Conservation (phyloP, 2,888 invertebrate species). For the Steromphala cineraria region DNA sequence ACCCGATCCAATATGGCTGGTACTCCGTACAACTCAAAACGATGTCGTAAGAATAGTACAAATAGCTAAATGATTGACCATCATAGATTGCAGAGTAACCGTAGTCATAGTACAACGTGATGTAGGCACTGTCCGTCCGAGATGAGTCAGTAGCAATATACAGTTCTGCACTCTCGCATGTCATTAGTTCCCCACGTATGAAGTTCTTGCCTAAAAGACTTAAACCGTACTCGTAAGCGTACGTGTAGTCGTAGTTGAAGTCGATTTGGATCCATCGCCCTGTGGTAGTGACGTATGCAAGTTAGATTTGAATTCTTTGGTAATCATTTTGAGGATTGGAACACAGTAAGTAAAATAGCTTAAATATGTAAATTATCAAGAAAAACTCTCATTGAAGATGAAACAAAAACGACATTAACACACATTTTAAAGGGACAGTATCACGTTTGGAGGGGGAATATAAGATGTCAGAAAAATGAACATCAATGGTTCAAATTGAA, state of each 20-base stretch:
- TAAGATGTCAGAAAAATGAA: too few relatives aligned
- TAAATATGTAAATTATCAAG: too few relatives aligned
- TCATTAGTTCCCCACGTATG: neutral
- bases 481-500: too few relatives aligned
- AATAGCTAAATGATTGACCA: neutral
- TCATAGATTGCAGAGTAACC: neutral
- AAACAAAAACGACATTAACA: too few relatives aligned
- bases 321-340: too few relatives aligned
- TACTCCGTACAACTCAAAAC: neutral
- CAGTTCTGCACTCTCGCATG: neutral
- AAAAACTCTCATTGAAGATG: too few relatives aligned
- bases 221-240: neutral
- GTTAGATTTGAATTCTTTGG: too few relatives aligned
- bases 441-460: too few relatives aligned
- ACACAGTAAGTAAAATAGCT: too few relatives aligned
- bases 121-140: neutral
- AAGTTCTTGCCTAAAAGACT: neutral
- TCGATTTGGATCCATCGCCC: neutral
- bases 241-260: neutral
- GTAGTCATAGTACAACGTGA: neutral
- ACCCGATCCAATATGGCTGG: neutral
- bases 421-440: too few relatives aligned
- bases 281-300: neutral
- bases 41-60: neutral
- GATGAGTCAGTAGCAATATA: neutral